Percentiles rank a stretch among this genome's conserved stretches.
These are phyloP conservation scores for Morelia viridis DNA, from an alignment of 2,797 vertebrate species.

Conservation along the genomic window DNA sequence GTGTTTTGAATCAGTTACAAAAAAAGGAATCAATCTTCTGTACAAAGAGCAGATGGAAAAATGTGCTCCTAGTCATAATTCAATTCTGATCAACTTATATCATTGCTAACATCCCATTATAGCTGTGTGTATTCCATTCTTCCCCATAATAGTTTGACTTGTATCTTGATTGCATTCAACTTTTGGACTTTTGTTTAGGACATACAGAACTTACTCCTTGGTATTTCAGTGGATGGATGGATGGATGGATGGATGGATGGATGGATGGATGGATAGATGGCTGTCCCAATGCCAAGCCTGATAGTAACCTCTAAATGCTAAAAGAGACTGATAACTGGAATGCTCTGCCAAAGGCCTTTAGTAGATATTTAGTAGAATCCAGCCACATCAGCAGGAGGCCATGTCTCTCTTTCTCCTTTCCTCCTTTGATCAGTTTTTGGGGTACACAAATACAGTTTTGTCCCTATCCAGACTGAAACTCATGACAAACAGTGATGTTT, in stretches of 20 bases:
- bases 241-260: no score
- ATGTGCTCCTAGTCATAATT: neutral
- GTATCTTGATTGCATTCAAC: neutral
- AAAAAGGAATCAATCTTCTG: neutral
- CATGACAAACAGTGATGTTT: neutral
- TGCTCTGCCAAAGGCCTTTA: neutral
- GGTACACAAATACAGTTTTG: neutral
- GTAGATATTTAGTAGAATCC: neutral
- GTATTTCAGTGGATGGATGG: neutral
- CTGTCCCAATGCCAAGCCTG: neutral
- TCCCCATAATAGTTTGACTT: neutral
- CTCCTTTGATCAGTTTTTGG: neutral
- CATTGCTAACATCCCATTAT: neutral
- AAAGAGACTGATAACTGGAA: neutral
- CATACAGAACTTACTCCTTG: neutral
- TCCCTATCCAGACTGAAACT: neutral
- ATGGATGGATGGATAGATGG: no score
- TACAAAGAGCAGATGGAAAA: neutral
- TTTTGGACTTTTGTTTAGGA: neutral
- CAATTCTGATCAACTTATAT: neutral
- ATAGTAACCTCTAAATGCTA: neutral
- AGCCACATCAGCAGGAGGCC: neutral
- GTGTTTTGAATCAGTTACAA: neutral
- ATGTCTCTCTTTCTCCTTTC: no score
- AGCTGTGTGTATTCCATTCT: neutral